These are phyloP conservation scores for Helogale parvula DNA, from an alignment of 2,113 vertebrate genomes.

Conservation along the genomic window DNA sequence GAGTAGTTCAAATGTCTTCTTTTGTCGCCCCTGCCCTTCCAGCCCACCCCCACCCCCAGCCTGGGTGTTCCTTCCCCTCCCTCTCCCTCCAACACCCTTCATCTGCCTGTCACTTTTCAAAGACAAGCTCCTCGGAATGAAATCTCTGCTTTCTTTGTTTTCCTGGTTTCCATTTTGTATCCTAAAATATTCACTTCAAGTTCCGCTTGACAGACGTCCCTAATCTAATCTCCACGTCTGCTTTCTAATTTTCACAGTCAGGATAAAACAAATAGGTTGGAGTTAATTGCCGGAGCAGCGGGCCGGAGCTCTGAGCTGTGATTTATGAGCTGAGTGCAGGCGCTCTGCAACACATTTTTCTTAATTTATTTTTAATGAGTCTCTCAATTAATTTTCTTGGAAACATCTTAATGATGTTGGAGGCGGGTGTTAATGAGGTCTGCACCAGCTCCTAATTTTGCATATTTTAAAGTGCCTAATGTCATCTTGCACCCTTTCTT, in stretches of 20 bases:
- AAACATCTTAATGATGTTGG: slow-evolving; percentile 98
- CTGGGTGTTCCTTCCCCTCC: not conserved
- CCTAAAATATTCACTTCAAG: slow-evolving; percentile 96
- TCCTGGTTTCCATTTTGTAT: slow-evolving; percentile 88
- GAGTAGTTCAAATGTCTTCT: not conserved
- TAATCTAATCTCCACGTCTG: slow-evolving; percentile 98
- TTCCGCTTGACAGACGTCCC: slow-evolving; percentile 95
- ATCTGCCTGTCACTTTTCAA: slow-evolving; percentile 77
- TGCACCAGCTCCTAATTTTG: slow-evolving; percentile 86
- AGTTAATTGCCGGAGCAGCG: slow-evolving; percentile 96
- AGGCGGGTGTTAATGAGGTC: slow-evolving; percentile 93
- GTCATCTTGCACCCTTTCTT: slow-evolving; percentile 77
- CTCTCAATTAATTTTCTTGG: slow-evolving; percentile 99
- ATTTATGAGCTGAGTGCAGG: slow-evolving; percentile 96
- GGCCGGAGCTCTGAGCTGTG: slow-evolving; percentile 93
- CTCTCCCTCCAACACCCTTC: slow-evolving; percentile 48
- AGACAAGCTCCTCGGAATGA: slow-evolving; percentile 75
- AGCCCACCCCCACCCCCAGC: not conserved
- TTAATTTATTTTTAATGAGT: slow-evolving; percentile 99
- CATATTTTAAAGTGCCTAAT: slow-evolving; percentile 85
- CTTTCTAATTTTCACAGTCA: slow-evolving; percentile 98
- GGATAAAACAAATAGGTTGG: slow-evolving; percentile 99
- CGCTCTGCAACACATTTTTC: slow-evolving; percentile 98
- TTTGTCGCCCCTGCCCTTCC: not conserved
- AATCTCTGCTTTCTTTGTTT: slow-evolving; percentile 84